Base-by-base conservation (phyloP, 2,888 invertebrate genomes). In the Panorpa germanica region DNA sequence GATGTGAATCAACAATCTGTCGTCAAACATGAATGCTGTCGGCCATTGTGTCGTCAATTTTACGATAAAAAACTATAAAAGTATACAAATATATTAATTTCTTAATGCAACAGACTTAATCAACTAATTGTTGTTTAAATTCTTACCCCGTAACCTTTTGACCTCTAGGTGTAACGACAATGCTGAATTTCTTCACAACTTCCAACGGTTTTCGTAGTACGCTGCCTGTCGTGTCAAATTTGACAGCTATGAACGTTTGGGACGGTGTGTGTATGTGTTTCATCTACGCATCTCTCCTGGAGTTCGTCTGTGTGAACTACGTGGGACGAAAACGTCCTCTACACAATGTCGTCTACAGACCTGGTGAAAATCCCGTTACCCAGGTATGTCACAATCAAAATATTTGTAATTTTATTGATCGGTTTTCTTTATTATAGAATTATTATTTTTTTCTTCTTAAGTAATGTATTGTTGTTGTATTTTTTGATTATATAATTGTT, bases 141-240 rank as follows among this genome's bases (percentile, higher is more conserved):
- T 31, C 26, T 24, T 34, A 5, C 10, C 16, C 10, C 19, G 13
- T 9, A 25, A 28, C 15, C 14, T 10, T 45, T 49, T 38, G 37
- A 36, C 34, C 52, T 49, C 40, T 61, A 83, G 88, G 88, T 59
- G 88, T 90, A 50, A 90, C 90, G 46, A 90, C 90, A 57, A 90
- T 90, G 88, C 75, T 90, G 74, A 90, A 88, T 65, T 90, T 90
- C 71, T 90, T 90, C 75, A 90, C 88, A 45, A 90, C 88, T 50
- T 85, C 85, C 43, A 85, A 83, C 53, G 82, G 83, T 46, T 85
- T 85, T 61, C 76, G 85, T 48, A 81, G 82, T 45, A 88, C 86
- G 29, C 63, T 90, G 48, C 90, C 90, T 13, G 88, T 90, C 43
- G 90, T 90, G 38, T 88, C 88, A 31, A 88, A 90, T 57, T 57